Percentiles rank a stretch among this genome's conserved stretches.
Conservation (phyloP, 2,888 invertebrate genomes). For the Crocallis elinguaria region DNA sequence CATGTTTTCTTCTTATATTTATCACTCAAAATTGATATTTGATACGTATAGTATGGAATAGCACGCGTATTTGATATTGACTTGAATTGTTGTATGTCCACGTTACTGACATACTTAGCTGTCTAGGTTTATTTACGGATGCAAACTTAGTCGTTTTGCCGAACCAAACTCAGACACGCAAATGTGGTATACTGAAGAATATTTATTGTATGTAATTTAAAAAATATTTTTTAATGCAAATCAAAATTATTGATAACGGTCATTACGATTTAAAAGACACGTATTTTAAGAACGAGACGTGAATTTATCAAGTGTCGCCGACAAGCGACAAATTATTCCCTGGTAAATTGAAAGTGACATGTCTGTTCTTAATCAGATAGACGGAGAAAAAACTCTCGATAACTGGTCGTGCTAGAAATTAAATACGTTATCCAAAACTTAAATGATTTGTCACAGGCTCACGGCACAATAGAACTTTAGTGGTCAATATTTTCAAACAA, state of each 20-base stretch:
- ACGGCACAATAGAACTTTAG: constrained; percentile 16
- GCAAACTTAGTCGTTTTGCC: constrained; percentile 55
- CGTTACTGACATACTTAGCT: constrained; percentile 65
- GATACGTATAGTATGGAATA: too few relatives aligned
- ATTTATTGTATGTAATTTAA: constrained; percentile 44
- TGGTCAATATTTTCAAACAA: background rate
- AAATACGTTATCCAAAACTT: constrained; percentile 9
- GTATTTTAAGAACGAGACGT: constrained; percentile 51
- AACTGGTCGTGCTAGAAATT: constrained; percentile 39
- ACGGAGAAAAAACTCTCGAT: constrained; percentile 49
- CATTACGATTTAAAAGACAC: constrained; percentile 44
- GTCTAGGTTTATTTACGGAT: constrained; percentile 66
- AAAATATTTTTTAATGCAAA: constrained; percentile 18
- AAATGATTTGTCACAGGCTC: background rate
- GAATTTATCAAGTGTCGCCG: constrained; percentile 49
- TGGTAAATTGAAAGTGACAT: constrained; percentile 59
- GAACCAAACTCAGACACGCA: constrained; percentile 50
- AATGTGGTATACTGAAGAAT: constrained; percentile 65
- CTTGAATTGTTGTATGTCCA: constrained; percentile 44
- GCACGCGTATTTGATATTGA: constrained; percentile 19
- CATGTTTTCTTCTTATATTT: constrained; percentile 16
- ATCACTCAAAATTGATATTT: background rate
- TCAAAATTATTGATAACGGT: constrained; percentile 40
- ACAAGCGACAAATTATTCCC: constrained; percentile 58
- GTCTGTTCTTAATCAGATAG: constrained; percentile 60